phyloP scores from a whole-genome alignment of 2,113 vertebrate genomes.

The Sprattus sprattus region DNA sequence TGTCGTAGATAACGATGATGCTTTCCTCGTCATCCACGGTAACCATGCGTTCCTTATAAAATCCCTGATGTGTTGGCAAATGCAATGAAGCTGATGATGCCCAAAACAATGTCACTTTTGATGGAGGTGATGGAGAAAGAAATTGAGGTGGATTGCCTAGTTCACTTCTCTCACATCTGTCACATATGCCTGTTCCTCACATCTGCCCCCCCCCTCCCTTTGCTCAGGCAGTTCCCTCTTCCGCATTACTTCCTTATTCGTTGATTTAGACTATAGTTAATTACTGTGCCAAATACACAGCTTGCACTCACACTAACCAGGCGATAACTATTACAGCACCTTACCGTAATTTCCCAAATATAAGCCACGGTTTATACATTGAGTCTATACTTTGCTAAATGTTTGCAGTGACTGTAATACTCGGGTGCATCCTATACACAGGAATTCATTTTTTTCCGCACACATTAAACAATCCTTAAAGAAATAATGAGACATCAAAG shows the following conservation, averaged over 20 bases:
- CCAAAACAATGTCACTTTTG: not conserved
- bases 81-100: not conserved
- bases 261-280: not conserved
- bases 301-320: not conserved
- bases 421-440: no score
- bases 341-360: not conserved
- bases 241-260: not conserved
- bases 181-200: no score
- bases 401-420: no score
- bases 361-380: no score
- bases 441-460: no score
- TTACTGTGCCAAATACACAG: not conserved
- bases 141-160: not conserved
- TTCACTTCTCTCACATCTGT: not conserved
- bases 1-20: slow-evolving; percentile 83
- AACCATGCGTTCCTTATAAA: slow-evolving; percentile 74
- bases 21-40: slow-evolving; percentile 84
- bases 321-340: not conserved
- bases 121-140: not conserved
- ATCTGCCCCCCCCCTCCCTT: no score
- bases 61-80: not conserved
- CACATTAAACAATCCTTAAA: no score
- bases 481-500: no score
- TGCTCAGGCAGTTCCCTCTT: not conserved
- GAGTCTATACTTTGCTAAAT: no score